Conservation (phyloP, 2,888 invertebrate species). For the Sphecodes monilicornis region DNA sequence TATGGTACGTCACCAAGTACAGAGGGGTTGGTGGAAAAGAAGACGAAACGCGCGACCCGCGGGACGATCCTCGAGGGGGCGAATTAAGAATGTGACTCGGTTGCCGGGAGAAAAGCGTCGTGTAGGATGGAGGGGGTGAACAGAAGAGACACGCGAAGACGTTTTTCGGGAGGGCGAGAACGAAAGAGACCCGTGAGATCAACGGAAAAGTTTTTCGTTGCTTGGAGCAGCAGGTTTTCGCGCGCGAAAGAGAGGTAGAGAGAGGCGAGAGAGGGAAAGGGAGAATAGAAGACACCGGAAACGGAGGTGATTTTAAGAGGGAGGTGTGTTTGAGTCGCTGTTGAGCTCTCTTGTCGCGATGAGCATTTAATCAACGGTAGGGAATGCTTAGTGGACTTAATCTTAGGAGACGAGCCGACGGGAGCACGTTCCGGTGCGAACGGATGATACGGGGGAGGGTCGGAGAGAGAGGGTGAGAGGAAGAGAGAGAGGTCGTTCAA, state of each 20-base stretch:
- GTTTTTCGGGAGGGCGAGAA: conserved; percentile 3
- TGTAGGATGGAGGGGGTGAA: not conserved
- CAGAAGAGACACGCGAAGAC: not conserved
- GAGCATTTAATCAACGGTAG: conserved; percentile 83
- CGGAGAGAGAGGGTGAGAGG: not conserved
- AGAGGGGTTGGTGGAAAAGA: conserved; percentile 6
- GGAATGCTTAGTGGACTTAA: conserved; percentile 73
- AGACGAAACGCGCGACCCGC: conserved; percentile 15
- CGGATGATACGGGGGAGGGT: not conserved
- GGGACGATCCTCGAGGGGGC: conserved; percentile 58
- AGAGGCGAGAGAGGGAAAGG: not conserved
- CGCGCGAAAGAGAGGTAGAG: no score
- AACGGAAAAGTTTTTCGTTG: conserved; percentile 12
- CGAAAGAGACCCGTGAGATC: conserved; percentile 4
- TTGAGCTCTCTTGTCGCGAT: conserved; percentile 76
- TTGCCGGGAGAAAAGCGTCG: not conserved
- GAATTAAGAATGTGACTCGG: conserved; percentile 9
- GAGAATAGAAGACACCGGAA: not conserved
- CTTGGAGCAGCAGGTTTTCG: not conserved
- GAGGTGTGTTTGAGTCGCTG: conserved; percentile 30
- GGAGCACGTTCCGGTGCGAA: conserved; percentile 28
- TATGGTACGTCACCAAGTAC: conserved; percentile 35
- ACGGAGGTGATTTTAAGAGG: conserved; percentile 18
- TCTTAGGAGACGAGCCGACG: conserved; percentile 35
- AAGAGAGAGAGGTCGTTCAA: not conserved